Base-by-base conservation (phyloP, 2,888 invertebrate genomes). In the Leucozona laternaria region DNA sequence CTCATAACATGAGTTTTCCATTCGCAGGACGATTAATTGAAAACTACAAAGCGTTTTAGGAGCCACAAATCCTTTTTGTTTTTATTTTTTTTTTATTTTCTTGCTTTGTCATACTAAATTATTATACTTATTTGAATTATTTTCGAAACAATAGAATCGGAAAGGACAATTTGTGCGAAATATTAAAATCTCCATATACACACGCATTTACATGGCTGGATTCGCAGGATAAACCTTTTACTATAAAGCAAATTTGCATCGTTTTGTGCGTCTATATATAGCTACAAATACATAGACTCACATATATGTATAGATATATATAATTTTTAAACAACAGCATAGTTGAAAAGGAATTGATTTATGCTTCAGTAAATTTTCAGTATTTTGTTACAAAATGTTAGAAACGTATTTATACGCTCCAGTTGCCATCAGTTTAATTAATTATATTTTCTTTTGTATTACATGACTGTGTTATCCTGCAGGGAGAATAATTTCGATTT, bases 301-400 rank as follows among this genome's bases (percentile, higher is more conserved):
- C 11, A 22, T 7, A 60, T 8, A 15, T n/a, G n/a, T n/a, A n/a
- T n/a, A 10, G 5, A 8, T 11, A 64, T 7, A 31, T 17, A 15
- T 8, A 64, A n/a, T n/a, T 28, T 64, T 64, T 60, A 20, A 66
- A 66, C 31, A 48, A 66, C 45, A 48, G 13, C 5, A 50, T 48
- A 79, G 78, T 83, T 68, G 62, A 79, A 66, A 83, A 79, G 78
- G 68, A 83, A 79, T 83, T 79, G 83, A 83, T 83, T 79, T 79
- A 83, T 83, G 83, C 83, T 79, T 79, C 79, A 79, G 83, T 83
- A 83, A 83, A 83, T 83, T 82, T 82, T 82, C 82, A 73, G 58
- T 73, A 83, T 83, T 83, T 79, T 68, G 83, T 79, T 79, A 73
- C 68, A 68, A 79, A 70, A 83, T 72, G 73, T 83, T 83, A 62